A percentile compares a stretch with the other conserved stretches of the same genome.
phyloP scores from a whole-genome alignment of 2,888 invertebrate genomes.

The Rugalucina vietnamica region DNA sequence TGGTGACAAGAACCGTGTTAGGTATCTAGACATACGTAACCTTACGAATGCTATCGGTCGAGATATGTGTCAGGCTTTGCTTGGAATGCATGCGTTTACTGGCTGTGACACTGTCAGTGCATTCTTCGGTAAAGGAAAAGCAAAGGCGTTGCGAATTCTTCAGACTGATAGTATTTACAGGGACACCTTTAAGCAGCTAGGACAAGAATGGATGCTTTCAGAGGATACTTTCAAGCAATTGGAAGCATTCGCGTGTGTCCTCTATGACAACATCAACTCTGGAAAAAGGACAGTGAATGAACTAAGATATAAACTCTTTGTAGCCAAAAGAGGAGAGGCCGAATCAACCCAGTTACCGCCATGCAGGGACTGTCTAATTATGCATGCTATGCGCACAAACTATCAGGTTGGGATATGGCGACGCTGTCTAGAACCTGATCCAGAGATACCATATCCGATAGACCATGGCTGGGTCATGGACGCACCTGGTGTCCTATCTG shows the following conservation, averaged over 20 bases:
- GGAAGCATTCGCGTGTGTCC: slow-evolving; percentile 40
- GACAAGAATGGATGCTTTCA: slow-evolving; percentile 35
- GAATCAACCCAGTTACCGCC: slow-evolving; percentile 47
- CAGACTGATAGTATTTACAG: background rate
- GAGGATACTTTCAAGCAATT: slow-evolving; percentile 32
- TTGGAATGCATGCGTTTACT: slow-evolving; percentile 18
- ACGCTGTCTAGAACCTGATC: slow-evolving; percentile 15
- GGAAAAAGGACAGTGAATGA: slow-evolving; percentile 28
- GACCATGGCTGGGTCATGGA: slow-evolving; percentile 31
- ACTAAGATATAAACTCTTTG: slow-evolving; percentile 48
- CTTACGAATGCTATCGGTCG: slow-evolving; percentile 33
- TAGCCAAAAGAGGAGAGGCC: slow-evolving; percentile 39
- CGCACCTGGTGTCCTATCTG: background rate
- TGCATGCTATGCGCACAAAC: slow-evolving; percentile 48
- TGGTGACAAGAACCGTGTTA: slow-evolving; percentile 35
- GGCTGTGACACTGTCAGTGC: slow-evolving; percentile 13
- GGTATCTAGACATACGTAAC: slow-evolving; percentile 40
- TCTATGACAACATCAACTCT: slow-evolving; percentile 34
- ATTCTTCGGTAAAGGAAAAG: background rate
- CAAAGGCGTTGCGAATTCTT: background rate
- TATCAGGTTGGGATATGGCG: slow-evolving; percentile 61
- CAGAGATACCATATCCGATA: slow-evolving; percentile 22
- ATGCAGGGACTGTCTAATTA: slow-evolving; percentile 26
- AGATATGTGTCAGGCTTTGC: background rate
- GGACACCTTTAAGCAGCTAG: slow-evolving; percentile 22